phyloP scores from a whole-genome alignment of 2,888 invertebrate species.

The Oxystoma pomonae region DNA sequence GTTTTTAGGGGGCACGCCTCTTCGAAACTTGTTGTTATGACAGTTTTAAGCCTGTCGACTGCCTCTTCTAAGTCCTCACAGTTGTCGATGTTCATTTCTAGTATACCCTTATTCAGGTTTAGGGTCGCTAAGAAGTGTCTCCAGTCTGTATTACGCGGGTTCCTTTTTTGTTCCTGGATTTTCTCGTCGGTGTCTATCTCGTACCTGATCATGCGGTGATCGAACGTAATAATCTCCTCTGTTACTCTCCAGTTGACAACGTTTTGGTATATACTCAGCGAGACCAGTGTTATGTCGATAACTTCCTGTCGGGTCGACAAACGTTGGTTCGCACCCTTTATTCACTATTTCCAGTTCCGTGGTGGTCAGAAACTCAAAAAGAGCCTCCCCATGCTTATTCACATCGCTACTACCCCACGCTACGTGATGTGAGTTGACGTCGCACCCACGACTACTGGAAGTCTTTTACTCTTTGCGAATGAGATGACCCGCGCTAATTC shows the following conservation, averaged over 20 bases:
- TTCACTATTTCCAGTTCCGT: neutral
- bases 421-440: neutral
- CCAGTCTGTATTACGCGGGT: neutral
- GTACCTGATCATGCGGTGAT: neutral
- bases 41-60: neutral
- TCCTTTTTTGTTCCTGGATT: neutral
- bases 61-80: neutral
- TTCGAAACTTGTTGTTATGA: neutral
- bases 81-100: neutral
- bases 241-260: neutral
- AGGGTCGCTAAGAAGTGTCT: neutral
- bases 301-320: neutral
- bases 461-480: too few relatives aligned
- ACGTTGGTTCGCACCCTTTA: neutral
- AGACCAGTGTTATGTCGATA: neutral
- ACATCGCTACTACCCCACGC: neutral
- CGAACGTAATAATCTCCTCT: neutral
- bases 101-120: neutral
- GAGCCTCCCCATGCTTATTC: neutral
- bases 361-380: neutral
- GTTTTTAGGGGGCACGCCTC: neutral
- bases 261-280: neutral
- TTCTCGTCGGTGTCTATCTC: neutral
- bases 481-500: too few relatives aligned
- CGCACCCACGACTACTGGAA: too few relatives aligned